These are phyloP conservation scores for Zosterops hypoxanthus DNA, from an alignment of 2,113 vertebrate species.

Conservation along the genomic window DNA sequence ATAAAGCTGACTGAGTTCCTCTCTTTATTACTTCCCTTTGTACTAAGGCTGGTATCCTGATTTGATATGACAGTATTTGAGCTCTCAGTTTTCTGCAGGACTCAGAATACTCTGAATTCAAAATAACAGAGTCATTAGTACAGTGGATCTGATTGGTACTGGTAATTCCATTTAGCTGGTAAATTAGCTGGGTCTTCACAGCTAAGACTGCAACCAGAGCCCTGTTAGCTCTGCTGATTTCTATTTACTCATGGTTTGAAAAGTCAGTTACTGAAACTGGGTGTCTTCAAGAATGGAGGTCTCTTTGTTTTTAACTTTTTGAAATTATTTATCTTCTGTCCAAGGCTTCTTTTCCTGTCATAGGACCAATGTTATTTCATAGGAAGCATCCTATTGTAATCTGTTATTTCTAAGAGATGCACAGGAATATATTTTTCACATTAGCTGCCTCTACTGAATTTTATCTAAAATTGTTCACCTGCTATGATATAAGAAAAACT, in stretches of 20 bases:
- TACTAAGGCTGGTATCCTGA: not conserved
- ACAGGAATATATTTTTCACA: not conserved
- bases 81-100: not conserved
- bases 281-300: not conserved
- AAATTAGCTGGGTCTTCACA: not conserved
- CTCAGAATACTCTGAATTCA: not conserved
- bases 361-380: not conserved
- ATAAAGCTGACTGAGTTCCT: not conserved
- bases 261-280: not conserved
- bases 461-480: not conserved
- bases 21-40: not conserved
- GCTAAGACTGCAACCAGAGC: not conserved
- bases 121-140: not conserved
- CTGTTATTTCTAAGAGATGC: not conserved
- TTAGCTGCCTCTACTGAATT: not conserved
- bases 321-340: not conserved
- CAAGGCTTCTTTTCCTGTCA: not conserved
- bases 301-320: not conserved
- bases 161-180: not conserved
- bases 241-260: not conserved
- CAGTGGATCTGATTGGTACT: not conserved
- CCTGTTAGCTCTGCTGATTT: fast-evolving
- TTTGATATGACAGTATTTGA: not conserved
- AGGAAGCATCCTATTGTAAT: not conserved
- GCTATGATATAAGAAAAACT: not conserved